These are phyloP conservation scores for Psix sp. DNA, from an alignment of 1,140 invertebrate genomes.

Conservation along the genomic window DNA sequence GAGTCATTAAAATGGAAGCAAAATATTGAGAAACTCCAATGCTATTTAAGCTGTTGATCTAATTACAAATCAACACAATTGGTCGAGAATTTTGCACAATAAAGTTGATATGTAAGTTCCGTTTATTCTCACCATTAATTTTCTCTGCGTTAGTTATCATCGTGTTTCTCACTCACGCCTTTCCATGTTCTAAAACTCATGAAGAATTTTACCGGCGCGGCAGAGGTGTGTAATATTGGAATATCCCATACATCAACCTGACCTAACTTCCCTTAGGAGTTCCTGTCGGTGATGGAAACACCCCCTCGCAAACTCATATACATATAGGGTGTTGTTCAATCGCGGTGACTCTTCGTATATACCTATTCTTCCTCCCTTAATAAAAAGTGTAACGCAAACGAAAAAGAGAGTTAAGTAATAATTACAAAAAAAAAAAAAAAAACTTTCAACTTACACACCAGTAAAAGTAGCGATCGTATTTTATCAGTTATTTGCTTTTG, in stretches of 20 bases:
- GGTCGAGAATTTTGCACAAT: too few relatives aligned
- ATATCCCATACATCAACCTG: constrained; percentile 64
- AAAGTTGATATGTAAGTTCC: too few relatives aligned
- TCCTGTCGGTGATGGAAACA: constrained; percentile 27
- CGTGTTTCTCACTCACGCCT: constrained; percentile 8
- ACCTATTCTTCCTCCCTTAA: constrained; percentile 15
- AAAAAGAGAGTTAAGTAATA: constrained; percentile 30
- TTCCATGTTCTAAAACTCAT: constrained; percentile 43
- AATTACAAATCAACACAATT: too few relatives aligned
- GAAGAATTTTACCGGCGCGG: constrained; percentile 60
- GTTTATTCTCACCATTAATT: too few relatives aligned
- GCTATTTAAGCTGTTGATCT: too few relatives aligned
- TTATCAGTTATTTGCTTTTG: too few relatives aligned
- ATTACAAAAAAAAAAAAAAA: constrained; percentile 11
- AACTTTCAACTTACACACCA: constrained; percentile 13
- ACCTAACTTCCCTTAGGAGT: constrained; percentile 57
- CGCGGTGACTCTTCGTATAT: constrained; percentile 23
- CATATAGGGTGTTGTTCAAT: constrained; percentile 25
- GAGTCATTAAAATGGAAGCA: too few relatives aligned
- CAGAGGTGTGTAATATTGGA: constrained; percentile 64
- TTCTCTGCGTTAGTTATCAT: background rate
- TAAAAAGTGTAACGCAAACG: constrained; percentile 42
- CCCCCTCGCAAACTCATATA: constrained; percentile 18
- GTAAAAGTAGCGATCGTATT: constrained; percentile 14
- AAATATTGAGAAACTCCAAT: too few relatives aligned